Conservation (phyloP, 92 coral and sea anemone genomes). For the Montipora capitata region DNA sequence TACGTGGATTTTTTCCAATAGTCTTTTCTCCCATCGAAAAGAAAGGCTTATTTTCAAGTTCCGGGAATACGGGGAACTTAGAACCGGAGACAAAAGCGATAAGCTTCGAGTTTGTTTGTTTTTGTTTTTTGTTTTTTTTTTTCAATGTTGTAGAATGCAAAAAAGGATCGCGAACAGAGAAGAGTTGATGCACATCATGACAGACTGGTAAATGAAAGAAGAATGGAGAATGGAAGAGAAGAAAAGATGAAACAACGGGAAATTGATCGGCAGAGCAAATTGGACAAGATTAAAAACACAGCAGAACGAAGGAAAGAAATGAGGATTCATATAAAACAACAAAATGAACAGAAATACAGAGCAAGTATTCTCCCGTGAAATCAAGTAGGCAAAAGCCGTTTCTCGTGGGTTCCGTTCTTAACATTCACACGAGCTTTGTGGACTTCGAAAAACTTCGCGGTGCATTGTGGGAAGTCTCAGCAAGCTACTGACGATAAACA, state of each 20-base stretch:
- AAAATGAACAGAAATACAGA: conserved; percentile 82
- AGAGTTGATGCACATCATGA: conserved; percentile 82
- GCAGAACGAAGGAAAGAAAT: conserved; percentile 84
- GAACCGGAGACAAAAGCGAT: background rate
- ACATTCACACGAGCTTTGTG: too few relatives aligned
- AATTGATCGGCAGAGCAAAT: conserved; percentile 65
- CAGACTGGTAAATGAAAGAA: conserved; percentile 79
- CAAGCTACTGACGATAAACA: accelerated
- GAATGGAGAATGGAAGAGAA: conserved; percentile 71
- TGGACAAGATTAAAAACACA: conserved; percentile 75
- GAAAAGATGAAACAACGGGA: conserved; percentile 73
- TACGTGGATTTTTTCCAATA: too few relatives aligned
- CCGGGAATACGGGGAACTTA: too few relatives aligned
- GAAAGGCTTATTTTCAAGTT: too few relatives aligned
- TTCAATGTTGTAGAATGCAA: conserved; percentile 68
- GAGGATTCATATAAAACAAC: conserved; percentile 85
- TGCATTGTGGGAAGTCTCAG: too few relatives aligned
- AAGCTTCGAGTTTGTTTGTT: too few relatives aligned
- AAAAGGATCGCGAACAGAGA: conserved; percentile 81
- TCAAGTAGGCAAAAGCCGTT: background rate
- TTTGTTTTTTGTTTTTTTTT: background rate
- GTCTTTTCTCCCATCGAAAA: too few relatives aligned
- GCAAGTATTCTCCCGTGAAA: conserved; percentile 81
- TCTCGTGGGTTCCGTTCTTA: too few relatives aligned
- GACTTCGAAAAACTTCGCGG: too few relatives aligned